These are phyloP conservation scores for Rattus rattus DNA, from an alignment of 2,113 vertebrate species.

Conservation along the genomic window DNA sequence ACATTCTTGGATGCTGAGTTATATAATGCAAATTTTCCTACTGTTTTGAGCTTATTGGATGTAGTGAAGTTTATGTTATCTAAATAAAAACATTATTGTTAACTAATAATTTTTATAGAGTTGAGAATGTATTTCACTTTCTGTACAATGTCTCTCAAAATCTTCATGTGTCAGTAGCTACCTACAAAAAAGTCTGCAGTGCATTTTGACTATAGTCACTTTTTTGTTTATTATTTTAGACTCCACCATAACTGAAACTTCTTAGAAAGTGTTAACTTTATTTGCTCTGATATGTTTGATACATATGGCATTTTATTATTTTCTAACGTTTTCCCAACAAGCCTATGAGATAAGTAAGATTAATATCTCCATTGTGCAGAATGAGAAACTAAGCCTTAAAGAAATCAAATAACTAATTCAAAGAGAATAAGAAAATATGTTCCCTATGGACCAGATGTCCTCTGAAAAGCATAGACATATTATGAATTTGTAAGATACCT, in stretches of 20 bases:
- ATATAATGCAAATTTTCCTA: background rate
- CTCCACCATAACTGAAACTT: background rate
- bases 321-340: background rate
- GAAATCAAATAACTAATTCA: conserved; percentile 35
- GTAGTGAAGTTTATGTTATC: background rate
- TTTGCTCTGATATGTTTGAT: background rate
- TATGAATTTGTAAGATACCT: background rate
- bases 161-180: background rate
- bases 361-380: conserved; percentile 44
- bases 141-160: background rate
- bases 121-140: background rate
- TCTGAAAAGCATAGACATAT: background rate
- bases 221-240: conserved; percentile 17
- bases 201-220: background rate
- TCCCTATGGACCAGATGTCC: background rate
- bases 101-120: background rate
- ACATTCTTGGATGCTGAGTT: background rate
- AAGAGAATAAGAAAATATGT: background rate
- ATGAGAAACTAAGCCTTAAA: conserved; percentile 24
- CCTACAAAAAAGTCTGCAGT: background rate
- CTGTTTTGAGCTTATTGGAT: background rate
- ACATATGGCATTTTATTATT: background rate
- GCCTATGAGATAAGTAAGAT: background rate
- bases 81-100: background rate
- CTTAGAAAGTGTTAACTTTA: background rate